Evolutionary conservation across 1,140 invertebrate species (phyloP), one percentile per base, ranked within the genome.

Genomic region (Theocolax elegans): DNA sequence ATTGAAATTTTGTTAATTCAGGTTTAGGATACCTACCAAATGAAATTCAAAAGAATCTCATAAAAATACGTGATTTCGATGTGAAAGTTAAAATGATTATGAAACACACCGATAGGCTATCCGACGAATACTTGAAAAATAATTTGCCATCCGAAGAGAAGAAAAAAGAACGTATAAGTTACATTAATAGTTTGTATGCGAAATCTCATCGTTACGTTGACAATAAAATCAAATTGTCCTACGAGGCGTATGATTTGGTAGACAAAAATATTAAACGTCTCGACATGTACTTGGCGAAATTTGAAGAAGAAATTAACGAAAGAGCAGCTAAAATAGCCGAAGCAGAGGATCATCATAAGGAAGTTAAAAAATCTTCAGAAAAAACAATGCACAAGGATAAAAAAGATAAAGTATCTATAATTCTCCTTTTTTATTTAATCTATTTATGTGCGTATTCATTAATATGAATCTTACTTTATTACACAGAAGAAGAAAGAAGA

Each of bases 121-220:
- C 38, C 15, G 35, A 42, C 23, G 38, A 65, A n/a, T 65, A 54
- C 31, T 44, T 65, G 7, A 65, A 44, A n/a, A 17, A 7, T 1
- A 19, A 51, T 0, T 51, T 64, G 10, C 31, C 46, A 0, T 38
- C 10, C n/a, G 19, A 51, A 15, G 29, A 6, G 0, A 64, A 64
- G 46, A 64, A 64, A 40, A 23, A 15, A 3, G 60, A 64, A 19
- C 44, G 29, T 0, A 21, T n/a, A 19, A 9, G 3, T 1, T 51
- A 64, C 46, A 64, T 64, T 19, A 19, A 25, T 1, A 51, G 42
- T 17, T 15, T 64, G 13, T 31, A 35, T 25, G 60, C 46, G 4
- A 64, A 38, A n/a, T 17, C 46, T 13, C 49, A 51, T 3, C 29
- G 19, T 2, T 51, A 38, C 19, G 8, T 46, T 15, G 31, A 64